Conservation (phyloP, 2,888 invertebrate genomes). For the Hetaerina titia region DNA sequence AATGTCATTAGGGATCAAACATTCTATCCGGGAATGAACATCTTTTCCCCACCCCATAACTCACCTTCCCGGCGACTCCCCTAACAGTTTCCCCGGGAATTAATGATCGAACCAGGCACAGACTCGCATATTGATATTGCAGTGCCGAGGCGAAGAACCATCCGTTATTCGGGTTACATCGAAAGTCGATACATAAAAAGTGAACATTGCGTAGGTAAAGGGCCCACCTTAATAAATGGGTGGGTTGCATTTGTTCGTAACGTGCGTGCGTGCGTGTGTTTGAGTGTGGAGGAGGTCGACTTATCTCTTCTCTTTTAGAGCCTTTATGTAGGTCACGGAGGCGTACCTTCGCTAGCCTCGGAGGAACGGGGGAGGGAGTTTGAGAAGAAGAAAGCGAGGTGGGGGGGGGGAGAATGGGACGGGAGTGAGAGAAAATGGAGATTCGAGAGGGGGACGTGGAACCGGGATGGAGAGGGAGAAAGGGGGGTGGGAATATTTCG, state of each 20-base stretch:
- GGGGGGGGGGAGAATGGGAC: neutral
- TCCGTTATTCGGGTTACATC: too few species aligned
- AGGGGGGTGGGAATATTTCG: neutral
- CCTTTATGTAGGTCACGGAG: constrained; percentile 15
- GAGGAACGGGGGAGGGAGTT: neutral
- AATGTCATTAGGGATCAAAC: too few species aligned
- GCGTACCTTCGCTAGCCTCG: neutral
- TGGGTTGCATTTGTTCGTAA: neutral
- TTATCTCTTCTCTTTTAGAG: neutral
- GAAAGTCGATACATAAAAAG: too few species aligned
- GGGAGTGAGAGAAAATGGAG: neutral
- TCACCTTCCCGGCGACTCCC: too few species aligned
- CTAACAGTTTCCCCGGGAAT: too few species aligned
- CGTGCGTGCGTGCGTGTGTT: neutral
- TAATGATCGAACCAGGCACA: too few species aligned
- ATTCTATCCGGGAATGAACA: too few species aligned
- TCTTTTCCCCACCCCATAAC: too few species aligned
- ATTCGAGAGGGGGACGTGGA: neutral
- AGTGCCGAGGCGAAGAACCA: too few species aligned
- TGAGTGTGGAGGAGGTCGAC: neutral
- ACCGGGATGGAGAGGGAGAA: neutral
- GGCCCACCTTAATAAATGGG: too few species aligned
- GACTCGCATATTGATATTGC: too few species aligned
- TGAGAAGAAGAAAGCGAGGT: neutral
- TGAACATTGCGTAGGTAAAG: too few species aligned